Percentiles rank a stretch among this genome's conserved stretches.
Evolutionary conservation across 2,797 vertebrate genomes (phyloP).

Genomic region (Sorex maritimensis): DNA sequence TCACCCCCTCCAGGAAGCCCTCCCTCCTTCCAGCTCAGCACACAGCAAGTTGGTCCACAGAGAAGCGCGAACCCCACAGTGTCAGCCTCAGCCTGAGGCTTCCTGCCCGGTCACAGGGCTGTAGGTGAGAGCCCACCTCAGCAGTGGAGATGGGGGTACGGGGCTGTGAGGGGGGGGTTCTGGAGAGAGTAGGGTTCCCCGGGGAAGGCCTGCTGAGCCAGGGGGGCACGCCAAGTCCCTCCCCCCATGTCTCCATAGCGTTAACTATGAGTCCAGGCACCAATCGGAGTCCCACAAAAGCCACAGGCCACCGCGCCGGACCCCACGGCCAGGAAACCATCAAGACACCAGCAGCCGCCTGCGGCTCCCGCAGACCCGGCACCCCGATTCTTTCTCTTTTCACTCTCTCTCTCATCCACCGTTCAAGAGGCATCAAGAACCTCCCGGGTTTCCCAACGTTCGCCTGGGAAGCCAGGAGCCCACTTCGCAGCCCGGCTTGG

Average conservation of each 20-base stretch:
- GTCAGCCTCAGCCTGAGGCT: too few species aligned
- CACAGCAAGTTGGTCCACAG: background rate
- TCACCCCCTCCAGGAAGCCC: background rate
- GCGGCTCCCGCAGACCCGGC: background rate
- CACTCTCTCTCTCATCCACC: background rate
- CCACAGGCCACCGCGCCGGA: slow-evolving; percentile 3
- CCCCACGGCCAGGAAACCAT: slow-evolving; percentile 13
- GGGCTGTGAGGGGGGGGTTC: background rate
- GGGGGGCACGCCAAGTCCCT: background rate
- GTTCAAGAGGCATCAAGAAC: background rate
- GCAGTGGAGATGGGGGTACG: background rate
- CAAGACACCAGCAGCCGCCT: background rate
- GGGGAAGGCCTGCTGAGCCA: slow-evolving; percentile 2
- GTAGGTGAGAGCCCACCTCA: background rate
- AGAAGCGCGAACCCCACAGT: background rate
- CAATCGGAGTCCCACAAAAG: slow-evolving; percentile 40
- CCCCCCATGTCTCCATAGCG: background rate
- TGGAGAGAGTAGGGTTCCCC: background rate
- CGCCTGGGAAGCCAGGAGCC: too few species aligned
- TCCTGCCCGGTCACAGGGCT: background rate
- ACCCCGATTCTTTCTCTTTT: too few species aligned
- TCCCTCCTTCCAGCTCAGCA: background rate
- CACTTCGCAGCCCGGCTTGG: too few species aligned
- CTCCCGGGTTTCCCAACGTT: background rate
- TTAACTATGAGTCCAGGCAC: background rate